Evolutionary conservation across 2,797 vertebrate genomes (phyloP).

Genomic region (Catostomus latipinnis): DNA sequence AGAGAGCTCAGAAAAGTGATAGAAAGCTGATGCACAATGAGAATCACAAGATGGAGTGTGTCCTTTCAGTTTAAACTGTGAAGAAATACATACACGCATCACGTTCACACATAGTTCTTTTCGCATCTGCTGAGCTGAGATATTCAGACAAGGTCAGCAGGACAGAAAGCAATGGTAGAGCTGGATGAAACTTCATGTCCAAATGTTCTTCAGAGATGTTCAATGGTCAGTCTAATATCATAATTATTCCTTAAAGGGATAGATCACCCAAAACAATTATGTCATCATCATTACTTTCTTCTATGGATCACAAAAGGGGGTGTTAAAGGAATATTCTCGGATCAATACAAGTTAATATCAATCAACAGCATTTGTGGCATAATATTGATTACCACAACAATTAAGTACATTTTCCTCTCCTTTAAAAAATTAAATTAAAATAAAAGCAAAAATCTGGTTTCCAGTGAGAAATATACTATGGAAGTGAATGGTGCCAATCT

Average conservation of each 20-base stretch:
- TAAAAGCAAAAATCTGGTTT: no score
- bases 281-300: no score
- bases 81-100: constrained; percentile 38
- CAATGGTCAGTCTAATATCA: not conserved
- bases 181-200: not conserved
- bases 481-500: no score
- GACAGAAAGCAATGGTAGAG: constrained; percentile 50
- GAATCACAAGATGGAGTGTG: constrained; percentile 31
- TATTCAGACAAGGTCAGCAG: constrained; percentile 75
- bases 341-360: no score
- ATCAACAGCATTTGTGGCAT: no score
- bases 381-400: no score
- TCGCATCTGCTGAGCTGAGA: constrained; percentile 66
- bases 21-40: constrained; percentile 41
- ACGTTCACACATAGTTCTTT: constrained; percentile 14
- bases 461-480: no score
- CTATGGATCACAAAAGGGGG: no score
- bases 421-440: no score
- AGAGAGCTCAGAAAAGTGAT: constrained; percentile 20
- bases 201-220: not conserved
- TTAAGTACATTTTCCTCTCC: no score
- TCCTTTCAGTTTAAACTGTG: constrained; percentile 23
- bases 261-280: no score
- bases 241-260: not conserved
- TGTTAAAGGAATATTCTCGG: no score